These are phyloP conservation scores for Narcine bancroftii DNA, from an alignment of 2,113 vertebrate genomes.

Conservation along the genomic window DNA sequence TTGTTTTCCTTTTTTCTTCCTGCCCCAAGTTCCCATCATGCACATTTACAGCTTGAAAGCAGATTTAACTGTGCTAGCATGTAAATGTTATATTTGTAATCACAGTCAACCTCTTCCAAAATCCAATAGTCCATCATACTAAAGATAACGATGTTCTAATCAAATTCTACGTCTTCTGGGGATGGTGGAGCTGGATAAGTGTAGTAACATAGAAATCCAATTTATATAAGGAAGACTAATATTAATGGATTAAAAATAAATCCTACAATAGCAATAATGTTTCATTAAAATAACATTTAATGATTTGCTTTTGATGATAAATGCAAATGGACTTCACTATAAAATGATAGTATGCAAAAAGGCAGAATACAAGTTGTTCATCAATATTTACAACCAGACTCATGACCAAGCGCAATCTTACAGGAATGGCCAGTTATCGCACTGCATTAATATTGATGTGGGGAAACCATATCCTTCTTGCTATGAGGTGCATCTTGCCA, in stretches of 20 bases:
- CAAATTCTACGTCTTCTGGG: neutral
- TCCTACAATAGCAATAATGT: neutral
- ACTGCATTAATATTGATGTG: conserved; percentile 7
- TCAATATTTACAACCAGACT: neutral
- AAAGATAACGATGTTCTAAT: neutral
- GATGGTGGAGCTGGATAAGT: neutral
- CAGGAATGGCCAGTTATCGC: conserved; percentile 16
- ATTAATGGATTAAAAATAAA: neutral
- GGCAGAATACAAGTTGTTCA: neutral
- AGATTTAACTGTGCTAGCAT: neutral
- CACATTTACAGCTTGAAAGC: neutral
- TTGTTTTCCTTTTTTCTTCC: neutral
- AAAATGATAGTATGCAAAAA: neutral
- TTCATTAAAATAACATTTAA: neutral
- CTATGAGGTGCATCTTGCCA: conserved; percentile 25
- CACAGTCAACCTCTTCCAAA: neutral
- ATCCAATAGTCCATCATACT: neutral
- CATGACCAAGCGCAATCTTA: conserved; percentile 20
- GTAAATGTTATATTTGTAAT: neutral
- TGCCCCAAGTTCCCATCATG: neutral
- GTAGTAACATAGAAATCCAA: neutral
- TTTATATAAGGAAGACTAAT: neutral
- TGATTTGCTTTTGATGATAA: neutral
- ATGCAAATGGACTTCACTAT: neutral
- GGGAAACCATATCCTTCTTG: conserved; percentile 27